phyloP scores from a whole-genome alignment of 2,888 invertebrate genomes.

The Cantharis flavilabris region DNA sequence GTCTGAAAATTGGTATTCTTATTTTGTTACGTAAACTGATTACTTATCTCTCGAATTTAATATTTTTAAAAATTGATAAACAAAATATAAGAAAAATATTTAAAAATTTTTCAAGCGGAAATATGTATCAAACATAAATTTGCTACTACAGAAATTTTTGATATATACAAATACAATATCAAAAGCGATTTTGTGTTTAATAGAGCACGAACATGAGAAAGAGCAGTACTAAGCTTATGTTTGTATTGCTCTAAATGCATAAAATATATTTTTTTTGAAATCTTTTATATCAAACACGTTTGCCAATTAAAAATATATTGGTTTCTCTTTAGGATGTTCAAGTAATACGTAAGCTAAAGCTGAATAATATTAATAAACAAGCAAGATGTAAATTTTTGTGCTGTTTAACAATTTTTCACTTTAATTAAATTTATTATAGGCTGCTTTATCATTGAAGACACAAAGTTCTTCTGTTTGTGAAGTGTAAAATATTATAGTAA shows the following conservation, averaged over 20 bases:
- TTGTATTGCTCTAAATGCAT: conserved; percentile 18
- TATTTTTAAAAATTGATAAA: conserved; percentile 20
- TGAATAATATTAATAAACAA: not conserved
- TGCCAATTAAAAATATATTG: not conserved
- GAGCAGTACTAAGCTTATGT: conserved; percentile 24
- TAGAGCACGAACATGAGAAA: conserved; percentile 25
- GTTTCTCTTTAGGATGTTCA: not conserved
- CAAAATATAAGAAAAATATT: not conserved
- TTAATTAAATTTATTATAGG: not conserved
- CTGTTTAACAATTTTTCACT: not conserved
- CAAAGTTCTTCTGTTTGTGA: not conserved
- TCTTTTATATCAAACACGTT: not conserved
- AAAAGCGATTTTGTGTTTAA: conserved; percentile 20
- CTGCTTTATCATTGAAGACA: not conserved
- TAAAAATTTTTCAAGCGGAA: conserved; percentile 13
- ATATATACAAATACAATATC: conserved; percentile 30
- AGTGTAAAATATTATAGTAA: not conserved
- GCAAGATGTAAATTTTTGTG: not conserved
- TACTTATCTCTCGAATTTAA: conserved; percentile 18
- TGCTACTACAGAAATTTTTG: conserved; percentile 28
- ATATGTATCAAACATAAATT: conserved; percentile 29
- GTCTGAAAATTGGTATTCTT: not conserved
- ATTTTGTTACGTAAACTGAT: not conserved
- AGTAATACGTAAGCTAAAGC: not conserved
- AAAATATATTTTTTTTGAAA: not conserved